These are phyloP conservation scores for Mya arenaria DNA, from an alignment of 1,140 invertebrate species.

Conservation along the genomic window DNA sequence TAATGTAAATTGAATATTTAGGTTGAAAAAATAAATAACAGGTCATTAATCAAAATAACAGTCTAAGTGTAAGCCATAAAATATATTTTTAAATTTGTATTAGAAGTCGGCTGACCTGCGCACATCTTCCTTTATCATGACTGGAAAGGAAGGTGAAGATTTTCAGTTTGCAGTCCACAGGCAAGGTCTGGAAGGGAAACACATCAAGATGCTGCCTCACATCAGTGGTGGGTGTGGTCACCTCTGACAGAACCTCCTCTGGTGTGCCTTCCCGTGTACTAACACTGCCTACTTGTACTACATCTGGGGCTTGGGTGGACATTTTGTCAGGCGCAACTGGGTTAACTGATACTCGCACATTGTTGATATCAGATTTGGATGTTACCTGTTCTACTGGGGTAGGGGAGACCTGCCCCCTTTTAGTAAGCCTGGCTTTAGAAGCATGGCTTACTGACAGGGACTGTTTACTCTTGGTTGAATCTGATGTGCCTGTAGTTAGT, in stretches of 20 bases:
- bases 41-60: no score
- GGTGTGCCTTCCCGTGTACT: neutral
- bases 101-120: no score
- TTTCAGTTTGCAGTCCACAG: conserved; percentile 74
- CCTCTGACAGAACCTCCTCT: no score
- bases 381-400: conserved; percentile 37
- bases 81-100: no score
- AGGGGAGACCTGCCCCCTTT: conserved; percentile 8
- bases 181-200: conserved; percentile 75
- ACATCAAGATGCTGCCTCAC: neutral
- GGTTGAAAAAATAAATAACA: no score
- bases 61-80: no score
- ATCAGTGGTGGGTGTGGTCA: no score
- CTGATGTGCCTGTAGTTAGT: neutral
- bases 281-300: neutral
- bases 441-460: conserved; percentile 18
- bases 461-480: conserved; percentile 13
- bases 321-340: neutral
- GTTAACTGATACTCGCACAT: neutral
- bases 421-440: neutral
- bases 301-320: neutral
- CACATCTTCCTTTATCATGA: conserved; percentile 69
- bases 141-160: conserved; percentile 74
- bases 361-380: neutral
- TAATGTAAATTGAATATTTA: no score